A percentile compares a stretch with the other conserved stretches of the same genome.
Evolutionary conservation across 1,140 invertebrate genomes (phyloP).

Genomic region (Reticulitermes speratus): DNA sequence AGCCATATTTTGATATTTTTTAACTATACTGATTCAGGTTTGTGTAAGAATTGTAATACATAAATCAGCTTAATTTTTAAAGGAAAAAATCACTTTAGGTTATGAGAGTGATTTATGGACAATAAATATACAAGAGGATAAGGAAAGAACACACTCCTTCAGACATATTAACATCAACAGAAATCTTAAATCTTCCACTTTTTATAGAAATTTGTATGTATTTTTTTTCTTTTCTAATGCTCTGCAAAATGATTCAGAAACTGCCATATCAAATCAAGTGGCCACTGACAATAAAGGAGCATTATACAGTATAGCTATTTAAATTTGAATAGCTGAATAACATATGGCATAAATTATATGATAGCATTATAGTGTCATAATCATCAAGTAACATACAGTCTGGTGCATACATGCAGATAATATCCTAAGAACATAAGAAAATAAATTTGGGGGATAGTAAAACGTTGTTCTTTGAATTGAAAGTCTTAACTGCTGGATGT

Average conservation of each 20-base stretch:
- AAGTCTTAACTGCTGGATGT: background rate
- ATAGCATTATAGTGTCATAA: background rate
- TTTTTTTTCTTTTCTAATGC: background rate
- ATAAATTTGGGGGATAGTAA: background rate
- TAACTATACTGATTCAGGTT: too few species aligned
- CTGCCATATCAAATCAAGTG: background rate
- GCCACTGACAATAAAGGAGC: slow-evolving; percentile 1
- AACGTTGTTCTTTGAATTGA: background rate
- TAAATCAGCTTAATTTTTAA: background rate
- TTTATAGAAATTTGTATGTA: background rate
- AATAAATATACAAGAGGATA: background rate
- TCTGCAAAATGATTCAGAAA: background rate
- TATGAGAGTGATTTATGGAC: background rate
- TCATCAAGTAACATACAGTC: background rate
- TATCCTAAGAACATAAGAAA: background rate
- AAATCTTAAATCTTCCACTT: background rate
- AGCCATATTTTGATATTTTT: too few species aligned
- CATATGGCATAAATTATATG: background rate
- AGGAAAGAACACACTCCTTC: background rate
- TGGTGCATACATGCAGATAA: background rate
- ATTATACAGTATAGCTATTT: background rate
- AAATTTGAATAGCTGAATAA: background rate
- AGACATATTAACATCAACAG: background rate
- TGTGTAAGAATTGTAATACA: background rate
- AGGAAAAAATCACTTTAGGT: background rate